phyloP scores from a whole-genome alignment of 2,113 vertebrate species.

The Tonatia bakeri region DNA sequence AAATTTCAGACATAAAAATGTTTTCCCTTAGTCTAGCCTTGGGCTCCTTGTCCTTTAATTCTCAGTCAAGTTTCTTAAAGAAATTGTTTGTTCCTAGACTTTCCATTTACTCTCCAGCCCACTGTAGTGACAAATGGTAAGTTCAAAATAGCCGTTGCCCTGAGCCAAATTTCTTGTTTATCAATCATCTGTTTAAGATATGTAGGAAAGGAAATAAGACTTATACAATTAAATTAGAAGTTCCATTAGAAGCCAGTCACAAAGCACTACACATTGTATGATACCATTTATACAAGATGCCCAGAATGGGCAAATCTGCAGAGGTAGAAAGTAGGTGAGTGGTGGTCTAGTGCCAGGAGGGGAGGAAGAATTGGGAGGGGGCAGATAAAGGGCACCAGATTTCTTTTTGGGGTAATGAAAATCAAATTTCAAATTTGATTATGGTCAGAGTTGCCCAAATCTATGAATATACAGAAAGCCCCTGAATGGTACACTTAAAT shows the following conservation, averaged over 20 bases:
- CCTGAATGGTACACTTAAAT: not conserved
- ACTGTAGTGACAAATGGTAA: not conserved
- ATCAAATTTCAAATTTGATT: not conserved
- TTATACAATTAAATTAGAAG: not conserved
- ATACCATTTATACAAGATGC: not conserved
- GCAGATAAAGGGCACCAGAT: not conserved
- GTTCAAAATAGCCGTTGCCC: not conserved
- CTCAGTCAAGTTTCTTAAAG: not conserved
- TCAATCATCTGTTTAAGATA: not conserved
- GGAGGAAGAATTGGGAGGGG: too few species aligned
- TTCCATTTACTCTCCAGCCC: not conserved
- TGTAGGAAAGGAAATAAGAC: not conserved
- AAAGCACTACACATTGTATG: not conserved
- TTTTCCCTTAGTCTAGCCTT: not conserved
- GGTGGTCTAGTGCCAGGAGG: not conserved
- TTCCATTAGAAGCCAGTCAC: not conserved
- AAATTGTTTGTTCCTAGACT: not conserved
- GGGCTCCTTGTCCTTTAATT: not conserved
- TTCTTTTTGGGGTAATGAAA: not conserved
- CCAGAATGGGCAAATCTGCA: not conserved
- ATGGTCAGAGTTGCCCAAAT: not conserved
- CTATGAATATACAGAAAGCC: not conserved
- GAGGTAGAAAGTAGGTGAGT: not conserved
- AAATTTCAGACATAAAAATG: constrained; percentile 8
- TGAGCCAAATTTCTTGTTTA: not conserved